Base-by-base conservation (phyloP, 1,140 invertebrate species). In the Drosophila sp. region DNA sequence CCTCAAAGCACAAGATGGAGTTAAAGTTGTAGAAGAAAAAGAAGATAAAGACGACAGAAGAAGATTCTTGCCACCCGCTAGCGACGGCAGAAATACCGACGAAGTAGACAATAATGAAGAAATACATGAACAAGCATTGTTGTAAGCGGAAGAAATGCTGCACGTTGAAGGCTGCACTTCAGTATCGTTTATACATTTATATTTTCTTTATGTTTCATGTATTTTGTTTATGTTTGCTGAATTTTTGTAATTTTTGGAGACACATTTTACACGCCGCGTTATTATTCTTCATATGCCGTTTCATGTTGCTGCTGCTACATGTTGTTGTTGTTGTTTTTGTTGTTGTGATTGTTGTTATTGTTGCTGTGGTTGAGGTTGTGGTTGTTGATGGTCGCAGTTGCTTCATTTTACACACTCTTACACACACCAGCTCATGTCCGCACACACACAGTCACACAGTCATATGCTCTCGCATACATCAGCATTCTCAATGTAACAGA, bases 181-280 rank as follows among this genome's bases (percentile, higher is more conserved):
- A 48, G 29, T 59, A 11, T 65, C 41, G 16, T 45, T 43, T 59
- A 7, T 16, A 50, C 32, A n/a, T 38, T 43, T 54, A 25, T 62
- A 32, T 75, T 69, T 58, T 51, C 51, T 46, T 62, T 40, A 69
- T 61, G 34, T 63, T 73, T 58, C 46, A 29, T 48, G 18, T n/a
- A 41, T 77, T 80, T 75, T 86, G 78, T 87, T 82, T 63, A 81
- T 87, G 66, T 86, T 86, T 86, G 81, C 83, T 76, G 67, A 79
- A 82, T 82, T 89, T 64, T 82, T 58, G 76, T 87, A 77, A 87
- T 79, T 62, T 65, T 72, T 82, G 71, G 40, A 76, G 66, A 67
- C 82, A 71, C 82, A 89, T 79, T 87, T 87, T 82, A 89, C 71
- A 82, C 83, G 78, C 41, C 27, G 41, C 36, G 9, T 34, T 59